Evolutionary conservation across 2,113 vertebrate genomes (phyloP).

Genomic region (Semnornis frantzii): DNA sequence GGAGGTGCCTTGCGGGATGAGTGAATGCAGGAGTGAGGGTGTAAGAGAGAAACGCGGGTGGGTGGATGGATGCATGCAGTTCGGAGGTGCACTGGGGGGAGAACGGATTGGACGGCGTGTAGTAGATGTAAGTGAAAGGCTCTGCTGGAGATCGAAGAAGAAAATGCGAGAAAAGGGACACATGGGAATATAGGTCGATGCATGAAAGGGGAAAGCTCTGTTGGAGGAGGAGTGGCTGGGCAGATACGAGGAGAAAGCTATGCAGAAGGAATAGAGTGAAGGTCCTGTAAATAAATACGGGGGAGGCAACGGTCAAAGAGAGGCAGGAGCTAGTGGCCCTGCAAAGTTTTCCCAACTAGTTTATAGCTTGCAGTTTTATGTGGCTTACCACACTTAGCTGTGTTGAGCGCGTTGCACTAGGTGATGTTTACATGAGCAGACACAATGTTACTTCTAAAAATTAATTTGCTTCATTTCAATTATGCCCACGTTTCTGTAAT

Average conservation of each 20-base stretch:
- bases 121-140: background rate
- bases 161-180: background rate
- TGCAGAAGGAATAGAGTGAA: background rate
- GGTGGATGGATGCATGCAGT: background rate
- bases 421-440: background rate
- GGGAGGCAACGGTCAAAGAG: background rate
- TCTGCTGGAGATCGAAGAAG: background rate
- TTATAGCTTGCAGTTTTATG: background rate
- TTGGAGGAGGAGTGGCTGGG: background rate
- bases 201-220: background rate
- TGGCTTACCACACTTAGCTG: background rate
- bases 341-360: background rate
- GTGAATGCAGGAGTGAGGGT: background rate
- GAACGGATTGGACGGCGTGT: fast-evolving
- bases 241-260: background rate
- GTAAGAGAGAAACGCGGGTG: background rate
- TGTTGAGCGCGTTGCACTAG: background rate
- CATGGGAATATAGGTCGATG: background rate
- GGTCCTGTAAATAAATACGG: background rate
- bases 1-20: background rate
- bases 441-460: background rate
- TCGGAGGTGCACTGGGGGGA: background rate
- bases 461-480: background rate
- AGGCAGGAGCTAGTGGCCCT: background rate
- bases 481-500: background rate